phyloP scores from a whole-genome alignment of 2,797 vertebrate species.

The Echiichthys vipera region DNA sequence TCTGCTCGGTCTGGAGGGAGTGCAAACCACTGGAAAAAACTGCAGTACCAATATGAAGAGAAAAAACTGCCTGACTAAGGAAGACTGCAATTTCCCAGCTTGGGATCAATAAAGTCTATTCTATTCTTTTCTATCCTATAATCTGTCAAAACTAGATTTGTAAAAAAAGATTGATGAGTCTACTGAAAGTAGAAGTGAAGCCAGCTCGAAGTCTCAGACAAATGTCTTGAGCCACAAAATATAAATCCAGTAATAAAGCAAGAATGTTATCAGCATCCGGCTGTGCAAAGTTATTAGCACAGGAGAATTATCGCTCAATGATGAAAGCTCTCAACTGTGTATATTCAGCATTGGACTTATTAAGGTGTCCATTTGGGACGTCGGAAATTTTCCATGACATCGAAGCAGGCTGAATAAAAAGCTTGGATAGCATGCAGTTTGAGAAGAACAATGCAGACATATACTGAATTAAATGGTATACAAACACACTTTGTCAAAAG shows the following conservation, averaged over 20 bases:
- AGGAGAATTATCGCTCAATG: not conserved
- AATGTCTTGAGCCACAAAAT: not conserved
- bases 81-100: no score
- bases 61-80: not conserved
- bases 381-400: not conserved
- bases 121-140: no score
- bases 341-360: not conserved
- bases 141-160: not conserved
- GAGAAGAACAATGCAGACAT: not conserved
- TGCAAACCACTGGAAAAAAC: not conserved
- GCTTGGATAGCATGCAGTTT: not conserved
- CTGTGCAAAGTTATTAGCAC: slow-evolving; percentile 4
- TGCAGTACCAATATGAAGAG: not conserved
- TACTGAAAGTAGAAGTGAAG: not conserved
- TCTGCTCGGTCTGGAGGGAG: not conserved
- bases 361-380: not conserved
- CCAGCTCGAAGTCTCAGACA: not conserved
- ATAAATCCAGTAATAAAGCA: not conserved
- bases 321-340: slow-evolving; percentile 5
- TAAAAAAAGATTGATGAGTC: not conserved
- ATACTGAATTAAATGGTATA: not conserved
- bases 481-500: not conserved
- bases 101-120: no score
- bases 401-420: not conserved
- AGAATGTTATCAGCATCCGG: not conserved